A percentile compares a stretch with the other conserved stretches of the same genome.
These are phyloP conservation scores for Drosophila aldrichi DNA, from an alignment of 2,888 invertebrate genomes.

Conservation along the genomic window DNA sequence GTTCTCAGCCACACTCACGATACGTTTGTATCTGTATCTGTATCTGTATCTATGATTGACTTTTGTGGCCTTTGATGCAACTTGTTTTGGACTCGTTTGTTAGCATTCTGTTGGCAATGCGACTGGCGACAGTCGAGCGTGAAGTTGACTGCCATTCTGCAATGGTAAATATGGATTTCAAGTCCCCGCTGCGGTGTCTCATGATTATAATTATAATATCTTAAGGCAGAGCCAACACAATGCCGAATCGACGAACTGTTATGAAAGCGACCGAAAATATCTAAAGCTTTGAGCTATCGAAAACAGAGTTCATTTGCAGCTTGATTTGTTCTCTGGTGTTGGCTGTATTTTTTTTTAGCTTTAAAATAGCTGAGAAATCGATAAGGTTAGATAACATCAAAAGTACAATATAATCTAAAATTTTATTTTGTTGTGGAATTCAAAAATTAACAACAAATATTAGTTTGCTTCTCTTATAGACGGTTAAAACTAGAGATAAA, in stretches of 20 bases:
- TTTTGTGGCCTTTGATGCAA: slow-evolving; percentile 73
- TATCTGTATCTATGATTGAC: slow-evolving; percentile 39
- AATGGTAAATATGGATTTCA: slow-evolving; percentile 20
- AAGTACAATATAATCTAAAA: too few species aligned
- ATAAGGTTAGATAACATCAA: too few species aligned
- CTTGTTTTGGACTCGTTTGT: slow-evolving; percentile 66
- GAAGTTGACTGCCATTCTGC: slow-evolving; percentile 41
- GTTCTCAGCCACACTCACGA: slow-evolving; percentile 21
- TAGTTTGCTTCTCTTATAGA: too few species aligned
- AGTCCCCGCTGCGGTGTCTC: slow-evolving; percentile 14
- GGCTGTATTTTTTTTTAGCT: not conserved
- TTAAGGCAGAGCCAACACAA: slow-evolving; percentile 10
- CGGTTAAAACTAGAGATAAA: not conserved
- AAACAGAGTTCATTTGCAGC: not conserved
- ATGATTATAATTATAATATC: slow-evolving; percentile 28
- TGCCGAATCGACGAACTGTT: slow-evolving; percentile 6
- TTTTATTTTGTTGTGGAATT: too few species aligned
- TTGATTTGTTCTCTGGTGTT: slow-evolving; percentile 11
- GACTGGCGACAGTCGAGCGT: slow-evolving; percentile 43
- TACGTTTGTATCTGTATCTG: slow-evolving; percentile 8
- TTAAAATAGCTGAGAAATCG: slow-evolving; percentile 3
- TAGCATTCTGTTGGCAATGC: slow-evolving; percentile 62
- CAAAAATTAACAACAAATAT: too few species aligned
- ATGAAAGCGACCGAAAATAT: slow-evolving; percentile 12
- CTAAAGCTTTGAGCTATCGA: slow-evolving; percentile 4